phyloP scores from a whole-genome alignment of 2,113 vertebrate genomes.

The Lycaon pictus region DNA sequence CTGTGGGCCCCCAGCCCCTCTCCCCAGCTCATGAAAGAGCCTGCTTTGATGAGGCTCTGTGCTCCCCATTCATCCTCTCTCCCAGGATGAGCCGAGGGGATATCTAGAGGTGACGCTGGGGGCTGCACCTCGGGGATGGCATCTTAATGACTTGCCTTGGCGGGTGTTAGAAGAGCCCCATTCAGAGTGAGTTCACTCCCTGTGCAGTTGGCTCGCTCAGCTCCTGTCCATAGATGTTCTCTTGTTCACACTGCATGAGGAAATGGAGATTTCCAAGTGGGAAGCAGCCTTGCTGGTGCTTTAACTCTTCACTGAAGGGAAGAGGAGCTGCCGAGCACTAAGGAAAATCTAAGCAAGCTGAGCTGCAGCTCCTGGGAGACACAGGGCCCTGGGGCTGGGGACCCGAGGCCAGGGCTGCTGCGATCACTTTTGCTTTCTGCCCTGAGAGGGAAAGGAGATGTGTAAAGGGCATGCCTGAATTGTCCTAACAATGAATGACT shows the following conservation, averaged over 20 bases:
- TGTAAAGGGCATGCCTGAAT: constrained; percentile 14
- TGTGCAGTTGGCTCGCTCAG: constrained; percentile 68
- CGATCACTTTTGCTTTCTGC: constrained; percentile 29
- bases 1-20: neutral
- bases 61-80: constrained; percentile 67
- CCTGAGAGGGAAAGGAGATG: neutral
- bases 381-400: neutral
- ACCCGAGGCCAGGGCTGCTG: constrained; percentile 48
- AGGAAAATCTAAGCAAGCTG: neutral
- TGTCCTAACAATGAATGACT: neutral
- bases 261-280: constrained; percentile 80
- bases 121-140: constrained; percentile 74
- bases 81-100: neutral
- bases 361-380: neutral
- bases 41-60: constrained; percentile 62
- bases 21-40: constrained; percentile 48
- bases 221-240: constrained; percentile 80
- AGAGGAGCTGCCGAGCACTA: neutral
- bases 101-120: constrained; percentile 74
- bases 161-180: constrained; percentile 74
- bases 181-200: constrained; percentile 74
- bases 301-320: constrained; percentile 77
- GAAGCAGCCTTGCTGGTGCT: constrained; percentile 61
- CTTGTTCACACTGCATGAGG: constrained; percentile 79
- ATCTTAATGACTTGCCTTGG: constrained; percentile 82